Evolutionary conservation across 2,113 vertebrate genomes (phyloP), one percentile per base, ranked within the genome.

Genomic region (Clarias magur): DNA sequence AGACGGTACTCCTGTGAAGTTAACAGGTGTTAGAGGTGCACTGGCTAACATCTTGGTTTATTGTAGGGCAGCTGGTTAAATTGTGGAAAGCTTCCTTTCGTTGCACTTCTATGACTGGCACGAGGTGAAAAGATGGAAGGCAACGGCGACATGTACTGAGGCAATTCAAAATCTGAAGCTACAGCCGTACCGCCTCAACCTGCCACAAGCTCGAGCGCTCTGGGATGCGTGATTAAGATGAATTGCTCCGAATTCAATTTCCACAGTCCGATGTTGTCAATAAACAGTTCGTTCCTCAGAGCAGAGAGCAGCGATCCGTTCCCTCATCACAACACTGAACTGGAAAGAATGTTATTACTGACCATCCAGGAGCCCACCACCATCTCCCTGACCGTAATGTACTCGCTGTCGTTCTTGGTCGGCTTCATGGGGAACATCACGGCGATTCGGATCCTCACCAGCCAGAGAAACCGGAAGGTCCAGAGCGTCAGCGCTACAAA

Each of bases 391-490:
- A 96, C 95, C 0, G 84, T 89, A 15, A 96, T 98, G 96, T 98
- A 98, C 93, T 90, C 94, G 27, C 65, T 96, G 23, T 97, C 97
- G 12, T 98, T 98, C 4, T 88, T 96, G 72, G 91, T 98, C 91
- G 97, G 97, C n/a, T 94, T 98, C 0, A 91, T 94, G 8, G 97
- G 97, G 62, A 98, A 97, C 87, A 82, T 96, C 86, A 97, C 96
- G 95, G 97, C 96, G 56, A 95, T 98, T 89, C 94, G 95, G 63
- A 96, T 97, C 88, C 95, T 98, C 65, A 95, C 95, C 16, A 92
- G 93, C 90, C 96, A 95, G 53, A 94, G 93, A 16, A 94, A 92
- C 68, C 92, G 93, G 0, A 93, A 92, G 3, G 85, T 94, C 15
- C 94, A 96, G n/a, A 94, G 96, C 9, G 93, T 96, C 84, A 97